Evolutionary conservation across 2,113 vertebrate species (phyloP), one percentile per base, ranked within the genome.

Genomic region (Ictalurus furcatus): DNA sequence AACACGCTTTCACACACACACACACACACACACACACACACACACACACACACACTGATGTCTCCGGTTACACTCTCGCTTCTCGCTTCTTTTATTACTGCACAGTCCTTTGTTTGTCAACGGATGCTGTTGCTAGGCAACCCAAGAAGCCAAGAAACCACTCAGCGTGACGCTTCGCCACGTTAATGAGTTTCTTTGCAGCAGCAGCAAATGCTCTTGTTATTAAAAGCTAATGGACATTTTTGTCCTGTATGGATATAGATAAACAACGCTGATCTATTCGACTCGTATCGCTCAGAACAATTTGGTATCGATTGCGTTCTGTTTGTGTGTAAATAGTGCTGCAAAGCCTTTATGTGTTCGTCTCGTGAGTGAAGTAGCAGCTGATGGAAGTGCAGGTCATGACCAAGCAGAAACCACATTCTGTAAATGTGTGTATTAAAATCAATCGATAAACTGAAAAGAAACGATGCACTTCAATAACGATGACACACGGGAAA

Each of bases 121-220:
- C 54, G 87, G 89, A 89, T 67, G 65, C 89, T 54, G 86, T 92
- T 92, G 88, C 89, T 88, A 91, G 91, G 92, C 91, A 93, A 92
- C 88, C 40, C 37, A 16, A 88, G 63, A 82, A 90, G 48, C 88
- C 85, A 61, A 56, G 44, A 87, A 90, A 83, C 90, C 65, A 48
- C 0, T 69, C 87, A 69, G 54, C 34, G 23, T 61, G 79, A 83
- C 44, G n/a, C 52, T 48, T 73, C 81, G 54, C 30, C 25, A 37
- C 12, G 14, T 21, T 69, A 69, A 69, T 69, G 61, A 54, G 28
- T 9, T 88, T 56, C 16, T 81, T 40, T 54, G 13, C 78, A 71
- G 30, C 61, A 88, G 61, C 48, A 71, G 28, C 30, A 71, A 6
- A 88, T 58, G 67, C 19, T 30, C 28, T 81, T 81, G 23, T 67